Evolutionary conservation across 1,140 invertebrate genomes (phyloP).

Genomic region (Hylaeus anthracinus): DNA sequence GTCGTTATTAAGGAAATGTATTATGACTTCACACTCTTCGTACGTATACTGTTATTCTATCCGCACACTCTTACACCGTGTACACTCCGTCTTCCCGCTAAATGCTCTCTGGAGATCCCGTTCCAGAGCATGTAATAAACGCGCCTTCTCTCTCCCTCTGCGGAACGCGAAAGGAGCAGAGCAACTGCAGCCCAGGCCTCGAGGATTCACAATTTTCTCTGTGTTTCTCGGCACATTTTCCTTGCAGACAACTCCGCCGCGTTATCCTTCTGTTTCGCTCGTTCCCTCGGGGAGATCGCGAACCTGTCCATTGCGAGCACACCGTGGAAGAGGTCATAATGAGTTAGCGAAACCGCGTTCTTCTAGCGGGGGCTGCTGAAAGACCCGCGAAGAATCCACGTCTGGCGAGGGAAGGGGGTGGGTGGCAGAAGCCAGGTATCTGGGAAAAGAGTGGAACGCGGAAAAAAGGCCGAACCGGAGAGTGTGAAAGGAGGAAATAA

Average conservation of each 20-base stretch:
- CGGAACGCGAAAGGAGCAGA: background rate
- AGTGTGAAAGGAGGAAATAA: constrained; percentile 35
- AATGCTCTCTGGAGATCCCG: too few species aligned
- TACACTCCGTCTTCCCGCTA: too few species aligned
- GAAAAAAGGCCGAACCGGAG: constrained; percentile 31
- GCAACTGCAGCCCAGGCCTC: background rate
- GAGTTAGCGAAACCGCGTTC: constrained; percentile 5
- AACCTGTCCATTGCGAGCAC: background rate
- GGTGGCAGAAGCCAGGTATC: constrained; percentile 31
- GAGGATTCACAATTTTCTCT: constrained; percentile 1
- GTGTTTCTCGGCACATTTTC: background rate
- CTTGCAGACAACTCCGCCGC: background rate
- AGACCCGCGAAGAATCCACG: constrained; percentile 18
- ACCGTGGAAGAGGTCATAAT: constrained; percentile 15
- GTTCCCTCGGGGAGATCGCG: background rate
- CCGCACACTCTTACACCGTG: too few species aligned
- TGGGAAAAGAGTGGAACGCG: constrained; percentile 29
- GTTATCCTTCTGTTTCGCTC: constrained; percentile 17
- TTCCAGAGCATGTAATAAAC: too few species aligned
- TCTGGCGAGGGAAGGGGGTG: constrained; percentile 20
- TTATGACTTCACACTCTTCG: too few species aligned
- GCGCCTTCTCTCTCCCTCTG: background rate
- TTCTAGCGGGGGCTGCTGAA: constrained; percentile 15
- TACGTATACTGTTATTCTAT: too few species aligned
- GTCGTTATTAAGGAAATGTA: too few species aligned